Conservation (phyloP, 2,888 invertebrate species). For the Salticus scenicus region DNA sequence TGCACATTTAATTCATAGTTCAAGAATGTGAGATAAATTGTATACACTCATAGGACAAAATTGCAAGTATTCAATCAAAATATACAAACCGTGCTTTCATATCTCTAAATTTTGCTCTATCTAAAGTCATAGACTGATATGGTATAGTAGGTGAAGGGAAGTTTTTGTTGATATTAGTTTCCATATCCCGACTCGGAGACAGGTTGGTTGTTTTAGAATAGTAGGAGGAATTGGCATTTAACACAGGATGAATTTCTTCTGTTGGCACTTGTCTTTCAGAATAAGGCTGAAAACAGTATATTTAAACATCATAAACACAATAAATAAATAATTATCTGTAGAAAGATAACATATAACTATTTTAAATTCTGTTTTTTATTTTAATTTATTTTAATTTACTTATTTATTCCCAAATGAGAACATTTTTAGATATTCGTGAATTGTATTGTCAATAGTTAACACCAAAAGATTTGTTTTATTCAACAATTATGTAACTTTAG, state of each 20-base stretch:
- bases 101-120: constrained; percentile 46
- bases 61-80: too few species aligned
- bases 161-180: background rate
- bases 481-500: too few species aligned
- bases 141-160: constrained; percentile 32
- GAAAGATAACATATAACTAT: too few species aligned
- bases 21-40: background rate
- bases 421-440: too few species aligned
- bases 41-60: too few species aligned
- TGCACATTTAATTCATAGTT: background rate
- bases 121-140: constrained; percentile 66
- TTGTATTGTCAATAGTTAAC: too few species aligned
- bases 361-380: too few species aligned
- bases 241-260: constrained; percentile 13
- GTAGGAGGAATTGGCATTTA: constrained; percentile 18
- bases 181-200: constrained; percentile 23
- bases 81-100: constrained; percentile 46
- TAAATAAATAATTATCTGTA: too few species aligned
- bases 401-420: too few species aligned
- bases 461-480: too few species aligned
- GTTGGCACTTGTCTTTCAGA: constrained; percentile 13
- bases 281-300: constrained; percentile 14
- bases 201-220: background rate
- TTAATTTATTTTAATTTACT: too few species aligned
- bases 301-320: too few species aligned